Percentiles rank a stretch among this genome's conserved stretches.
Evolutionary conservation across 2,888 invertebrate species (phyloP).

Genomic region (Lutraria lutraria): DNA sequence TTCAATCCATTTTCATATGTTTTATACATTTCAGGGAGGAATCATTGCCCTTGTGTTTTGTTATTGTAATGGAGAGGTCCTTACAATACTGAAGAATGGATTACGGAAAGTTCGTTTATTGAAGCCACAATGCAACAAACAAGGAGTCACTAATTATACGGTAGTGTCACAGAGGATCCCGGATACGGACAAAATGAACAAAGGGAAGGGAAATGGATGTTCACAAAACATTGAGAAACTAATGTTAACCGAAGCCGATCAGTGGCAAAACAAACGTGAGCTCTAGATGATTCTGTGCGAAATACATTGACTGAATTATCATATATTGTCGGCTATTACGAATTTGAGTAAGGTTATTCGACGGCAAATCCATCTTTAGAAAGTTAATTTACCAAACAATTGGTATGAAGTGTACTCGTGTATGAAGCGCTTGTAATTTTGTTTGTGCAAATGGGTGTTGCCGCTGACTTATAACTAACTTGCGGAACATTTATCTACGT

Average conservation of each 20-base stretch:
- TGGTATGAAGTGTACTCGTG: no score
- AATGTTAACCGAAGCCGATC: constrained; percentile 27
- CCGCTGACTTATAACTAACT: no score
- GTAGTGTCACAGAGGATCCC: constrained; percentile 50
- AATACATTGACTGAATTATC: no score
- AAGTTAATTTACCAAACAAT: no score
- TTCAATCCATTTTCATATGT: neutral
- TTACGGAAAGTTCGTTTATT: constrained; percentile 29
- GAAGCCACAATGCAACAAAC: constrained; percentile 28
- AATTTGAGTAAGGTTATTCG: no score
- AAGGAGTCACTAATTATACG: constrained; percentile 49
- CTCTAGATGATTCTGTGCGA: no score
- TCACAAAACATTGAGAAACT: constrained; percentile 6
- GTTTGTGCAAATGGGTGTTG: no score
- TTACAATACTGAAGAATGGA: constrained; percentile 48
- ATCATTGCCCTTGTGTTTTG: constrained; percentile 73
- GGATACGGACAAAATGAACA: neutral
- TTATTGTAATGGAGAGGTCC: constrained; percentile 71
- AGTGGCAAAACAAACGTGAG: neutral
- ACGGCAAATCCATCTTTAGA: no score
- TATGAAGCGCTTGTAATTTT: no score
- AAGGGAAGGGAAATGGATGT: constrained; percentile 14
- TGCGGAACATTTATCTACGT: no score
- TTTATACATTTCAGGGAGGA: constrained; percentile 68
- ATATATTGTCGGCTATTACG: no score